Evolutionary conservation across 2,113 vertebrate species (phyloP), one percentile per base, ranked within the genome.

Genomic region (Mustela nigripes): DNA sequence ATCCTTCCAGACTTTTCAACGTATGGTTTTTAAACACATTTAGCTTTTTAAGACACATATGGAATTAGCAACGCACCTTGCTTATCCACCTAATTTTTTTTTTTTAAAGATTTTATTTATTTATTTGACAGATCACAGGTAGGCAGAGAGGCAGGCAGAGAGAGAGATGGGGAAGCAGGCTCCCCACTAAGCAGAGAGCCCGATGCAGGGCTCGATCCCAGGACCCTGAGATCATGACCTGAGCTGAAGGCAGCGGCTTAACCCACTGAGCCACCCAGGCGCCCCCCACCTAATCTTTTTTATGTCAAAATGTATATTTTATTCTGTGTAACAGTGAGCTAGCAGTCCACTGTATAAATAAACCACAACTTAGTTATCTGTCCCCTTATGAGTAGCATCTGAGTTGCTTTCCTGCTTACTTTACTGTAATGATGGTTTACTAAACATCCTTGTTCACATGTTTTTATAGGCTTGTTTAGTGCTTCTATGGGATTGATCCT

Each of bases 221-320:
- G 39, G 39, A 39, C 39, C 39, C 39, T 39, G 39, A 39, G 39
- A 39, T 39, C 39, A 39, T 39, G 39, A 39, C 39, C 39, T 39
- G 39, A 39, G 39, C 39, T 39, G 39, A 39, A 39, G 39, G 39
- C 39, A 39, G 39, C 39, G 39, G 39, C 39, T 39, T 39, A 39
- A 39, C 39, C 39, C 39, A 39, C 39, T 39, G 39, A 39, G 39
- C 39, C 39, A 39, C 39, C 39, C 39, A 39, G 39, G 39, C 39
- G 39, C 39, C 39, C 39, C 39, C 28, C 28, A 28, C 21, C 82
- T 74, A 58, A 63, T 31, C 39, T 86, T 86, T 96, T 93, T 94
- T 31, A 93, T 89, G 65, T 91, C 81, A 94, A 86, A 94, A 62
- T 78, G 7, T 48, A 2, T 89, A 58, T 48, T 95, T 82, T 87